phyloP scores from a whole-genome alignment of 2,797 vertebrate genomes.

The Gymnopithys bicolor region DNA sequence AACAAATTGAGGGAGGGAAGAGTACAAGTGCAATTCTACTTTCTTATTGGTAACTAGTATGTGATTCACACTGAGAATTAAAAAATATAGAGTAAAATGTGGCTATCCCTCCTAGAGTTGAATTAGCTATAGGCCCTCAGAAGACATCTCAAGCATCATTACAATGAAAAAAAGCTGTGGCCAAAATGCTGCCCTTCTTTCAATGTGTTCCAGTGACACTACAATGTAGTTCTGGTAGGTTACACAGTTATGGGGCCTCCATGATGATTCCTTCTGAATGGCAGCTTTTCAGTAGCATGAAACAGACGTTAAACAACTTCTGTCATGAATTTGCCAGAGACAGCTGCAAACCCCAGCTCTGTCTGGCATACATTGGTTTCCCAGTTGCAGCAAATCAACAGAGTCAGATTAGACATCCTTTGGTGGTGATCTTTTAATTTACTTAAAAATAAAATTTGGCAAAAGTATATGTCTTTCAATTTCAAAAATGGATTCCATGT shows the following conservation, averaged over 20 bases:
- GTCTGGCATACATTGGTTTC: not conserved
- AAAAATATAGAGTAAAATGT: not conserved
- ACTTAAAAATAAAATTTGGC: not conserved
- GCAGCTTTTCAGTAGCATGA: slow-evolving; percentile 20
- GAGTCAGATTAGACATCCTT: not conserved
- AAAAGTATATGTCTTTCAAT: not conserved
- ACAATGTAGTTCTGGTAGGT: not conserved
- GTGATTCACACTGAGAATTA: not conserved
- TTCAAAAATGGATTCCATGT: not conserved
- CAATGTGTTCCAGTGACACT: not conserved
- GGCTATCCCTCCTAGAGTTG: not conserved
- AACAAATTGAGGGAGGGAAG: not conserved
- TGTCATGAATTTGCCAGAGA: not conserved
- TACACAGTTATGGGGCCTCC: not conserved
- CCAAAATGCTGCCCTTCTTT: not conserved
- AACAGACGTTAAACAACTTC: not conserved
- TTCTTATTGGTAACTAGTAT: not conserved
- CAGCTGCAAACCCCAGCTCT: not conserved
- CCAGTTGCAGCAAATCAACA: not conserved
- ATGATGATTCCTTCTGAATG: not conserved
- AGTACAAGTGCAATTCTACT: not conserved
- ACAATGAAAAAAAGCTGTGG: not conserved
- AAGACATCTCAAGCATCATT: not conserved
- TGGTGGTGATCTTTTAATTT: not conserved
- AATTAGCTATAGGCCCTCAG: not conserved